Evolutionary conservation across 2,113 vertebrate species (phyloP).

Genomic region (Rhagologus leucostigma): DNA sequence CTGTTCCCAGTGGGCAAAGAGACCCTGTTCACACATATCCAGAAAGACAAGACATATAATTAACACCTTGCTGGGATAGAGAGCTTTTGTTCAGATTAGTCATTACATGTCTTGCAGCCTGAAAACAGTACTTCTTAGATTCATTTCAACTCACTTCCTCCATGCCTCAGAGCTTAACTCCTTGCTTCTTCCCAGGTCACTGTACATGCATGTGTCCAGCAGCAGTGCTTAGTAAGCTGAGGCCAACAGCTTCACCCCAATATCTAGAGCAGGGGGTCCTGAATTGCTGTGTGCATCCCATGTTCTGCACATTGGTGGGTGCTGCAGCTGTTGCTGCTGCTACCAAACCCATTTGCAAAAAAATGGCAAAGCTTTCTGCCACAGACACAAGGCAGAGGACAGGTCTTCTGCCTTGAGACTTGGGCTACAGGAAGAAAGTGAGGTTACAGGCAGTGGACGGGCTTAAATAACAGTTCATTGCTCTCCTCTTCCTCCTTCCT

Average conservation of each 20-base stretch:
- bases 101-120: slow-evolving; percentile 14
- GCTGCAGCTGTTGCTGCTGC: not conserved
- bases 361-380: not conserved
- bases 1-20: slow-evolving; percentile 47
- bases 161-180: not conserved
- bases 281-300: rapidly evolving
- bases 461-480: not conserved
- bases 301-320: rapidly evolving
- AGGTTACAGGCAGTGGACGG: not conserved
- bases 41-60: slow-evolving; percentile 38
- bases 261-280: not conserved
- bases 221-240: not conserved
- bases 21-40: not conserved
- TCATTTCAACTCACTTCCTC: slow-evolving; percentile 29
- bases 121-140: slow-evolving; percentile 29
- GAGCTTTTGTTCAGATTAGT: slow-evolving; percentile 46
- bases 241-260: not conserved
- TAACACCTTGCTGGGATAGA: slow-evolving; percentile 34
- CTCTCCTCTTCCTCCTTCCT: not conserved
- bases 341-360: not conserved
- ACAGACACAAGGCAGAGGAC: not conserved
- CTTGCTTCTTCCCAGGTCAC: not conserved
- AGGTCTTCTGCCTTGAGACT: not conserved
- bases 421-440: not conserved
- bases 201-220: not conserved